Base-by-base conservation (phyloP, 2,888 invertebrate species). In the Heliconius erato region DNA sequence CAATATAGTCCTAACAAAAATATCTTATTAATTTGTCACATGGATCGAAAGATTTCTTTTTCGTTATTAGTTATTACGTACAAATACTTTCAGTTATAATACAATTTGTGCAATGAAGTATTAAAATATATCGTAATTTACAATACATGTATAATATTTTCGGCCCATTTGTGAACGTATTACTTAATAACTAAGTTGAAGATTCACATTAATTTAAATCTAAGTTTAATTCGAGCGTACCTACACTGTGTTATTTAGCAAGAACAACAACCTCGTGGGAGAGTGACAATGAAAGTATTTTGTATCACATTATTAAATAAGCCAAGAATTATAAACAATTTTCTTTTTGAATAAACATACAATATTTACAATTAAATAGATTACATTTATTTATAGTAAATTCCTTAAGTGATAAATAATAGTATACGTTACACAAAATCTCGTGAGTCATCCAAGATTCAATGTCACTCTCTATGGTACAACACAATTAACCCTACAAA, bases 1-100 rank as follows among this genome's bases (percentile, higher is more conserved):
- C 83, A 82, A 76, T 83, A 83, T 72, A 83, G 71, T 83, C 40
- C 76, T 79, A 83, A 82, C 79, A 82, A 82, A 83, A 83, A 83
- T 81, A 83, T 81, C 32, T 82, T 63, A 7, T 77, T 40, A 32
- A 68, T 78, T 78, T 78, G 40, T 77, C 77, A 35, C 26, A 76
- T 69, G 69, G 76, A 71, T 74, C 79, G 71, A 79, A 28, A 28
- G 16, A 40, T 40, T 40, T 40, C n/a, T 28, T 49, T 54, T 32
- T 12, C 5, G 49, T 63, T 35, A 32, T 63, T 40, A 72, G 35
- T 44, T 71, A 69, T 35, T 71, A 72, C 16, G 26, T 72, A 72
- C 76, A 59, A 76, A 59, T 76, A 23, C 59, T 76, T 63, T 76
- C 32, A 67, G 26, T 67, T 67, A n/a, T 63, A 74, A 32, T 74